Evolutionary conservation across 2,888 invertebrate species (phyloP).

Genomic region (Campoletis raptor): DNA sequence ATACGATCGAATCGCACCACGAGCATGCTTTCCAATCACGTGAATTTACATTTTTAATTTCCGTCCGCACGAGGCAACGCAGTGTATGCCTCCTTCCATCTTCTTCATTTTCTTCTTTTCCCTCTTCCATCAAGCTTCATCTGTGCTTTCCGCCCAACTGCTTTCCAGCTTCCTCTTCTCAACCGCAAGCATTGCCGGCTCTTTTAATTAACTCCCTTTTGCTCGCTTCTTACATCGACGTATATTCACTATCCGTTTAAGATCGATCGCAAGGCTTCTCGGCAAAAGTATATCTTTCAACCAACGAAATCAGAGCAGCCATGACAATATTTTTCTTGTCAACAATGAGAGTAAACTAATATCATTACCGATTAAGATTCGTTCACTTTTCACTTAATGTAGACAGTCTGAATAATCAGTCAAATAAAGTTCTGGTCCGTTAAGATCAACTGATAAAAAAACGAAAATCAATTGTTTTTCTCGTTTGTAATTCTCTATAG

Average conservation of each 20-base stretch:
- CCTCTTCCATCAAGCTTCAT: conserved; percentile 54
- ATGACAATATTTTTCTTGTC: background rate
- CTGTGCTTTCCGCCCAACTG: conserved; percentile 56
- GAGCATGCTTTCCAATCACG: conserved; percentile 76
- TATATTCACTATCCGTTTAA: conserved; percentile 56
- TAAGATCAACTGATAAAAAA: too few species aligned
- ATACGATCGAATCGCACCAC: conserved; percentile 27
- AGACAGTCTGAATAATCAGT: background rate
- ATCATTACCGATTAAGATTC: background rate
- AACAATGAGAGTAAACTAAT: background rate
- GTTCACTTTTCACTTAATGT: background rate
- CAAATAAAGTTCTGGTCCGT: background rate
- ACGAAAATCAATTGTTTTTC: background rate
- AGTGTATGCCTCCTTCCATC: conserved; percentile 34
- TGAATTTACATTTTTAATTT: conserved; percentile 82
- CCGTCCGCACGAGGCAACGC: conserved; percentile 71
- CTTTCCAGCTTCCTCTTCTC: conserved; percentile 50
- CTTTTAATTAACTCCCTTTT: conserved; percentile 81
- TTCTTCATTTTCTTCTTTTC: conserved; percentile 33
- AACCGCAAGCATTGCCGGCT: conserved; percentile 60
- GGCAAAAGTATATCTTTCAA: conserved; percentile 46
- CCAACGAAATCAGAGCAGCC: conserved; percentile 26
- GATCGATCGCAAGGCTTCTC: conserved; percentile 42
- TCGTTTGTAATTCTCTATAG: too few species aligned
- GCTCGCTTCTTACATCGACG: conserved; percentile 78